These are phyloP conservation scores for Myotis davidii DNA, from an alignment of 2,113 vertebrate genomes.

Conservation along the genomic window DNA sequence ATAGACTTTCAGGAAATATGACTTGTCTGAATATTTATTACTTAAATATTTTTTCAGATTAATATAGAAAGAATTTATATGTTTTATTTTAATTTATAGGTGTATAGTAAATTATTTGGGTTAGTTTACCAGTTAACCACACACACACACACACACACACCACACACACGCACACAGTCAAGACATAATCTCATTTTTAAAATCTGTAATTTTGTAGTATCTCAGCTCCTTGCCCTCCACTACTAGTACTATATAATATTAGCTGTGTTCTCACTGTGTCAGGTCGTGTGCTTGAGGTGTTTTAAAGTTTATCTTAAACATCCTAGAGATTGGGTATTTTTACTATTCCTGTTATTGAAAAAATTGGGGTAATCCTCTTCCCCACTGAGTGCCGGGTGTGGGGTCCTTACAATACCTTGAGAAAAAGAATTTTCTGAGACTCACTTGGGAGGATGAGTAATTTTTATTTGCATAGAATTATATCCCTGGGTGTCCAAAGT, in stretches of 20 bases:
- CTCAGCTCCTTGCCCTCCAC: background rate
- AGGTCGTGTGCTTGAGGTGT: background rate
- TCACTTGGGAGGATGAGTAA: too few species aligned
- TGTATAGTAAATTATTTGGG: background rate
- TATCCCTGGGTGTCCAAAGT: too few species aligned
- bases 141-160: background rate
- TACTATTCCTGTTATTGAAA: background rate
- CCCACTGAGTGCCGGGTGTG: too few species aligned
- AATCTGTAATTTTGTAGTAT: background rate
- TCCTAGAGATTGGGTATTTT: background rate
- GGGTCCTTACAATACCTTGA: too few species aligned
- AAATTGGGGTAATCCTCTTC: too few species aligned
- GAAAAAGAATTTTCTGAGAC: too few species aligned
- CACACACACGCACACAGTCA: background rate
- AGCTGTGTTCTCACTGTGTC: background rate
- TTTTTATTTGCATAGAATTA: too few species aligned
- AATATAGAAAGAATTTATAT: background rate
- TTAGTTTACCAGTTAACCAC: background rate
- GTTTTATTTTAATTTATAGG: background rate
- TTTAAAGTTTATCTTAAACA: background rate
- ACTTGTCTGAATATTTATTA: background rate
- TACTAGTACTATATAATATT: background rate
- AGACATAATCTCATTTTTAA: background rate
- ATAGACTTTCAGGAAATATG: background rate
- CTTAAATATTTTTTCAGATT: background rate